A percentile compares a stretch with the other conserved stretches of the same genome.
These are phyloP conservation scores for Lerema accius DNA, from an alignment of 1,140 invertebrate genomes.

Conservation along the genomic window DNA sequence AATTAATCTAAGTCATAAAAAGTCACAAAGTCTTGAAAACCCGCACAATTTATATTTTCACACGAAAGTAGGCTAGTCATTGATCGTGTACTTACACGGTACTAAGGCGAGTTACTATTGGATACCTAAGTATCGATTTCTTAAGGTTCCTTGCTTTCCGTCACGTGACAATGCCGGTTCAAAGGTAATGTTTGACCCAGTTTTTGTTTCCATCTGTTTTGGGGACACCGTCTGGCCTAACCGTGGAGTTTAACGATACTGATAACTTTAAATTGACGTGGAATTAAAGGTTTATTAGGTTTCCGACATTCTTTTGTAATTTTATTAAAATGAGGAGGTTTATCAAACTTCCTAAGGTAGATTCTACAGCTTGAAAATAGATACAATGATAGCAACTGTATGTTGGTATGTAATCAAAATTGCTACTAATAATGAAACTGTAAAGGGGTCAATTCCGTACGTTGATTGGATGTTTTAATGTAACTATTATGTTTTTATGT, in stretches of 20 bases:
- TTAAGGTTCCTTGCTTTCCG: slow-evolving; percentile 29
- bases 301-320: too few species aligned
- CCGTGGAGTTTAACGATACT: background rate
- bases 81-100: slow-evolving; percentile 19
- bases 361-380: too few species aligned
- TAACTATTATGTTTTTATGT: too few species aligned
- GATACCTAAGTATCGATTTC: slow-evolving; percentile 34
- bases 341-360: too few species aligned
- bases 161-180: slow-evolving; percentile 22
- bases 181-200: slow-evolving; percentile 28
- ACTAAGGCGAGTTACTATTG: slow-evolving; percentile 23
- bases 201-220: slow-evolving; percentile 24
- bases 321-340: too few species aligned
- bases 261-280: background rate
- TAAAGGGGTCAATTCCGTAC: too few species aligned
- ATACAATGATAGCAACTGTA: too few species aligned
- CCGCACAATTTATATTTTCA: background rate
- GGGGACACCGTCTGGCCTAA: slow-evolving; percentile 2
- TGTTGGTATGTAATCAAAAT: too few species aligned
- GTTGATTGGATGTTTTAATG: too few species aligned
- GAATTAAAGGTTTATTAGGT: background rate
- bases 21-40: background rate
- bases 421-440: too few species aligned
- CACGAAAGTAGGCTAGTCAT: slow-evolving; percentile 21
- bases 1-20: too few species aligned